A percentile compares a stretch with the other conserved stretches of the same genome.
Conservation (phyloP, 2,797 vertebrate genomes). For the Synaphobranchus kaupii region DNA sequence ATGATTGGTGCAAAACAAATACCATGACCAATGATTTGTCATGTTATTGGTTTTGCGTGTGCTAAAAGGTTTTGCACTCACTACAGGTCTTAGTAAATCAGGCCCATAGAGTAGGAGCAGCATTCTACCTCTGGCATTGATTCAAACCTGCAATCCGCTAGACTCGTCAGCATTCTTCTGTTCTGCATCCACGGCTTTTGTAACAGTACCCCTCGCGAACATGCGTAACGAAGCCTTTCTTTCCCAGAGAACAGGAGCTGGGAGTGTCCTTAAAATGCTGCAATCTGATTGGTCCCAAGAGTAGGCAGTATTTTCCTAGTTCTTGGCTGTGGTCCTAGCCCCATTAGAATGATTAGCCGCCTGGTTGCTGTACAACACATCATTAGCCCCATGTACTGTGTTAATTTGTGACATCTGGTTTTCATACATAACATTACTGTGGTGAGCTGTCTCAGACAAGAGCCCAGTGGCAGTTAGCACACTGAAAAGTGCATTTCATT, state of each 20-base stretch:
- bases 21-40: too few species aligned
- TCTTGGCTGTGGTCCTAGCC: neutral
- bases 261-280: neutral
- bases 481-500: too few species aligned
- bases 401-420: neutral
- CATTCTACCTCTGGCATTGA: too few species aligned
- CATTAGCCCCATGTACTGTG: neutral
- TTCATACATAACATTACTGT: neutral
- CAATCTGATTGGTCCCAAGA: neutral
- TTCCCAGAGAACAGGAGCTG: neutral
- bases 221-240: neutral
- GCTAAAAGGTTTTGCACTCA: too few species aligned
- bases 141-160: neutral
- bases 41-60: too few species aligned
- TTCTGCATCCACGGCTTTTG: neutral
- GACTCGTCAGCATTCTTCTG: neutral
- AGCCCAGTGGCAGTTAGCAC: too few species aligned
- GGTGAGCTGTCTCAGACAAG: neutral
- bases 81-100: too few species aligned
- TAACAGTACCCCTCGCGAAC: neutral
- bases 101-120: too few species aligned
- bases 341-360: neutral
- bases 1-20: too few species aligned
- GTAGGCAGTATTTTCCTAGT: neutral
- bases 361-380: neutral